phyloP scores from a whole-genome alignment of 2,797 vertebrate genomes.

The Varecia variegata region DNA sequence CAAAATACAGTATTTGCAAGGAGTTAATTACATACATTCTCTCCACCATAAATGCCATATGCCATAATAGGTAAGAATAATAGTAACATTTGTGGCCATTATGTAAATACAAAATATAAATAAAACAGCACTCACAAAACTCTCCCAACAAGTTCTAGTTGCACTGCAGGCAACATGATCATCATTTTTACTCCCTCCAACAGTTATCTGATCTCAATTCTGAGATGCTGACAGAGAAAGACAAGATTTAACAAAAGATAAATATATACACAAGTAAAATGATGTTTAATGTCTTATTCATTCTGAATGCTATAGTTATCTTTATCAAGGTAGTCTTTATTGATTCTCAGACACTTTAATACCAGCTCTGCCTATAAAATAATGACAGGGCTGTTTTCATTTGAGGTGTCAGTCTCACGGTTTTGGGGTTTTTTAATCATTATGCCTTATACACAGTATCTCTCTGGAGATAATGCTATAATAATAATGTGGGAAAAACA shows the following conservation, averaged over 20 bases:
- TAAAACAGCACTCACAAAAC: neutral
- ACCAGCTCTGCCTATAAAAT: slow-evolving; percentile 41
- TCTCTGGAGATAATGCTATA: neutral
- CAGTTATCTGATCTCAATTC: neutral
- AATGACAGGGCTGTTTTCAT: neutral
- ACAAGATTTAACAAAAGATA: slow-evolving; percentile 51
- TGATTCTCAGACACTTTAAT: slow-evolving; percentile 39
- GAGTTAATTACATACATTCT: neutral
- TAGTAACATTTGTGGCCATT: neutral
- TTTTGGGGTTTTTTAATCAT: neutral
- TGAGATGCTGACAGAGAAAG: slow-evolving; percentile 9
- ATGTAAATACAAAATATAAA: slow-evolving; percentile 13
- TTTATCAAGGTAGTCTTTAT: neutral
- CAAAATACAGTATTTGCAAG: slow-evolving; percentile 6
- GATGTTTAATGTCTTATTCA: neutral
- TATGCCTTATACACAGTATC: neutral
- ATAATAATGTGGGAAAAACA: neutral
- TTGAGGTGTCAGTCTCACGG: neutral
- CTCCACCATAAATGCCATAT: neutral
- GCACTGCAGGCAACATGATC: neutral
- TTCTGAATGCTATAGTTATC: neutral
- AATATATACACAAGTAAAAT: slow-evolving; percentile 17
- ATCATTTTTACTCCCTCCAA: neutral
- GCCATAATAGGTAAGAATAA: neutral
- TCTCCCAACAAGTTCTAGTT: neutral